A percentile compares a stretch with the other conserved stretches of the same genome.
Conservation (phyloP, 2,888 invertebrate genomes). For the Scaptomyza caliginosa region DNA sequence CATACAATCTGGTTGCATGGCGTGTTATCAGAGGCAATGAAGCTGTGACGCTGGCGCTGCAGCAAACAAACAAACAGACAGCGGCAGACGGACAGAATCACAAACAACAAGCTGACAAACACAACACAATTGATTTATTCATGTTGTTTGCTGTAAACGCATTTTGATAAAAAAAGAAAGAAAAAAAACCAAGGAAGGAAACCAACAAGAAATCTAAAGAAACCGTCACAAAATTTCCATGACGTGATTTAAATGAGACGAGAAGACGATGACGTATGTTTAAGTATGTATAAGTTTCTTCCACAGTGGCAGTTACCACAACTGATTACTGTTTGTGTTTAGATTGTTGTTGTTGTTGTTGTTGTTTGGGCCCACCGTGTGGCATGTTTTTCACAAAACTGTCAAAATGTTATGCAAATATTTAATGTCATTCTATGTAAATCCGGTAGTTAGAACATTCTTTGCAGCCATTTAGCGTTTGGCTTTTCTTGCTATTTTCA, state of each 20-base stretch:
- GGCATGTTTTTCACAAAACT: slow-evolving; percentile 74
- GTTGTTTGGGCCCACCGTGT: slow-evolving; percentile 60
- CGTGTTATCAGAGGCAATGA: slow-evolving; percentile 38
- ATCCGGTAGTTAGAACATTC: slow-evolving; percentile 36
- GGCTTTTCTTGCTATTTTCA: slow-evolving; percentile 17
- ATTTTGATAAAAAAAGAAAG: slow-evolving; percentile 41
- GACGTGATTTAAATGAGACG: slow-evolving; percentile 37
- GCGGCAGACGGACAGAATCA: background rate
- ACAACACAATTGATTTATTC: slow-evolving; percentile 66
- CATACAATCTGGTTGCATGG: slow-evolving; percentile 23
- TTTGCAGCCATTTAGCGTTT: slow-evolving; percentile 29
- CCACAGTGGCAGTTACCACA: slow-evolving; percentile 15
- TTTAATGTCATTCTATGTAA: slow-evolving; percentile 65
- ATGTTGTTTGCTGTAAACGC: slow-evolving; percentile 46
- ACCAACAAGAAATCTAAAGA: background rate
- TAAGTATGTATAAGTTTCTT: background rate
- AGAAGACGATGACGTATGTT: slow-evolving; percentile 38
- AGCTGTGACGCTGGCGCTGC: slow-evolving; percentile 53
- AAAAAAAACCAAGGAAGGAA: background rate
- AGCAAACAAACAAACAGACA: slow-evolving; percentile 42
- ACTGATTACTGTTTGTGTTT: slow-evolving; percentile 13
- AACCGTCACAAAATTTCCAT: slow-evolving; percentile 54
- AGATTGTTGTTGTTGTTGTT: slow-evolving; percentile 16
- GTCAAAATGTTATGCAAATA: slow-evolving; percentile 77
- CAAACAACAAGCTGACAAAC: slow-evolving; percentile 17